These are phyloP conservation scores for Eurytemora carolleeae DNA, from an alignment of 1,140 invertebrate genomes.

Conservation along the genomic window DNA sequence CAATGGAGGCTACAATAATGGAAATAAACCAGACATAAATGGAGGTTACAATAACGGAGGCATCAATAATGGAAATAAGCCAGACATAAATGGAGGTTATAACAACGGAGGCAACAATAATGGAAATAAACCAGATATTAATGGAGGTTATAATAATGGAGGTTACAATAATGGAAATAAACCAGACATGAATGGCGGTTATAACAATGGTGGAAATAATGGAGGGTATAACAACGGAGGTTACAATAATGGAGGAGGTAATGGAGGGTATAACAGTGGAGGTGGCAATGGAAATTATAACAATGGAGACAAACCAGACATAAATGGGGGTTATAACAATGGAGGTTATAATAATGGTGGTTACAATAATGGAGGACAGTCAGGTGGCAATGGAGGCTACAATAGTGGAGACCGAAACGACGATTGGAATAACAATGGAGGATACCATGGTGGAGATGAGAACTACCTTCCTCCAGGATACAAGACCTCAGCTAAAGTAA, in stretches of 20 bases:
- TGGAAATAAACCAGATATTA: no score
- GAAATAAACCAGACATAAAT: no score
- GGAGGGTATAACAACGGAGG: background rate
- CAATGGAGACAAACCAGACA: background rate
- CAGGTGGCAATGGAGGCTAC: background rate
- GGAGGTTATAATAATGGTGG: background rate
- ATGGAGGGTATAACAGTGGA: background rate
- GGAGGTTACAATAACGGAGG: background rate
- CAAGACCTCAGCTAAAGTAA: background rate
- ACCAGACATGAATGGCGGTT: background rate
- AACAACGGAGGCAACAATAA: background rate
- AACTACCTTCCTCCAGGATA: background rate
- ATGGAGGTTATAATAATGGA: background rate
- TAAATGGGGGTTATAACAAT: background rate
- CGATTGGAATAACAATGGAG: no score
- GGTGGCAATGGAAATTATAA: background rate
- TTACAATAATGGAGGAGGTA: background rate
- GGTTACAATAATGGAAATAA: background rate
- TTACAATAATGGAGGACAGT: background rate
- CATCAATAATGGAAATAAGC: background rate
- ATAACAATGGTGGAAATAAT: background rate
- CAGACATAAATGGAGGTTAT: background rate
- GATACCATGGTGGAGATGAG: background rate
- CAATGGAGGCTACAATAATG: background rate
- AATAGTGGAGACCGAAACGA: background rate